phyloP scores from a whole-genome alignment of 2,888 invertebrate genomes.

The Tipula helvola region DNA sequence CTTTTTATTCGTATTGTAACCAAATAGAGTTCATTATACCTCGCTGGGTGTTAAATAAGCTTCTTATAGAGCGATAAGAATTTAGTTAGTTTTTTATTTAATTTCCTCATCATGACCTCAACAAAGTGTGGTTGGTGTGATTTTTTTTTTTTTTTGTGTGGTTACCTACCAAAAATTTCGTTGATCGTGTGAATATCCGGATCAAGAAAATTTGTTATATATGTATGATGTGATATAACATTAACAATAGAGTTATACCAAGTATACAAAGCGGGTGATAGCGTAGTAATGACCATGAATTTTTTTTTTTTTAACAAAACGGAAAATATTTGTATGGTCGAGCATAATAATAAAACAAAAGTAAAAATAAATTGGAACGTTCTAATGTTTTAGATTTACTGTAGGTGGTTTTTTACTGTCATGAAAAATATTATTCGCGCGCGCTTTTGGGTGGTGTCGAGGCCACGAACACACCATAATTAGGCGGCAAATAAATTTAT shows the following conservation, averaged over 20 bases:
- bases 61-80: neutral
- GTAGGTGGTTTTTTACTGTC: neutral
- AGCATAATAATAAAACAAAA: neutral
- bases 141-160: neutral
- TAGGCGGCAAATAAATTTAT: neutral
- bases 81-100: neutral
- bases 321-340: neutral
- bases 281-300: neutral
- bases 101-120: neutral
- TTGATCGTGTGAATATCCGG: neutral
- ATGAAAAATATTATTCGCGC: neutral
- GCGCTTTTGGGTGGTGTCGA: neutral
- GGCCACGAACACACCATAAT: neutral
- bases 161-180: neutral
- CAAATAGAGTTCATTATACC: neutral
- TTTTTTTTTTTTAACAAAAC: neutral
- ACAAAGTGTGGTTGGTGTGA: neutral
- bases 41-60: neutral
- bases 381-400: neutral
- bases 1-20: neutral
- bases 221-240: neutral
- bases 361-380: neutral
- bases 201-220: neutral
- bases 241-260: neutral
- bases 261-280: neutral